Conservation (phyloP, 2,113 vertebrate species). For the Noctilio leporinus region DNA sequence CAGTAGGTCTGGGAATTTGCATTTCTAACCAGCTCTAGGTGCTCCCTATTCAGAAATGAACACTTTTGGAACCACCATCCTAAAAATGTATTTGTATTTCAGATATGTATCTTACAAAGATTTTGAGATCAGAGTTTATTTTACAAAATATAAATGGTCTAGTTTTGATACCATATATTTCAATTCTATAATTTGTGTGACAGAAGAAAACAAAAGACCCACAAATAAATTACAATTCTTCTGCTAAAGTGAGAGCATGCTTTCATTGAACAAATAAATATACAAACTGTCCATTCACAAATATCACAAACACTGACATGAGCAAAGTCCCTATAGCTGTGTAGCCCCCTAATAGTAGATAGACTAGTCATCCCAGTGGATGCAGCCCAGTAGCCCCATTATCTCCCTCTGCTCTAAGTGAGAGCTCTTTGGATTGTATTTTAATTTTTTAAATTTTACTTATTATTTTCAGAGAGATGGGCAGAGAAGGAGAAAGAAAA, state of each 20-base stretch:
- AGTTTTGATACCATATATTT: not conserved
- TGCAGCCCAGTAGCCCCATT: not conserved
- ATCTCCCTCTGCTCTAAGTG: not conserved
- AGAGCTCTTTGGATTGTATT: not conserved
- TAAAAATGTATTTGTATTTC: not conserved
- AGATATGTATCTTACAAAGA: not conserved
- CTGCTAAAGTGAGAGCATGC: not conserved
- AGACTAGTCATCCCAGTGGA: not conserved
- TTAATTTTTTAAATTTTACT: too few species aligned
- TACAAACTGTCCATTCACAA: not conserved
- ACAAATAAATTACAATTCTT: not conserved
- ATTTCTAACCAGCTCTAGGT: not conserved
- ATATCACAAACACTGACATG: not conserved
- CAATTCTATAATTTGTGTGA: not conserved
- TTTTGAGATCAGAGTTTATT: not conserved
- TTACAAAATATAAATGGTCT: not conserved
- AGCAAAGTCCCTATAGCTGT: not conserved
- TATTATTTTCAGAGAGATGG: too few species aligned
- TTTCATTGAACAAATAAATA: not conserved
- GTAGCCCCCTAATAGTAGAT: not conserved
- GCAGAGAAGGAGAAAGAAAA: too few species aligned
- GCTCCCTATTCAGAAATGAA: not conserved
- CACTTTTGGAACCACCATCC: not conserved
- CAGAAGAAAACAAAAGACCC: not conserved
- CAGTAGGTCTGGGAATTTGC: not conserved